Evolutionary conservation across 2,113 vertebrate genomes (phyloP).

Genomic region (Eudyptes chrysolophus): DNA sequence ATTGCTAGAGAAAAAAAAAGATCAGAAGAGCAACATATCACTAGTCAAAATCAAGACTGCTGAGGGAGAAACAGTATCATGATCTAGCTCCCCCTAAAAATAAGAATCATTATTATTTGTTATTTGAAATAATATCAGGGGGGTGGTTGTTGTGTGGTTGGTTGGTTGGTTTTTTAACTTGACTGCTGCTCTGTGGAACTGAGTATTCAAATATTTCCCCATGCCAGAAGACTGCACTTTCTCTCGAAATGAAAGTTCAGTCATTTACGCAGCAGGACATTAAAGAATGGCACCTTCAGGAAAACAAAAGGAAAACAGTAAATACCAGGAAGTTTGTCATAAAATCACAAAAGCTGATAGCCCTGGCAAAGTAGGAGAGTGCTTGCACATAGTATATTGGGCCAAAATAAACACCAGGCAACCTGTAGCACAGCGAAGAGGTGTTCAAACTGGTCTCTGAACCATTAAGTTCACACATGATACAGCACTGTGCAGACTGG

Average conservation of each 20-base stretch:
- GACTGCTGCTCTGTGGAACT: background rate
- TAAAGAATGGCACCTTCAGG: background rate
- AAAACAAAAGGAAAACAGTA: background rate
- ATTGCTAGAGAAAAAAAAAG: background rate
- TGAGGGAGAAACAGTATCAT: background rate
- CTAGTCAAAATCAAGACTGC: background rate
- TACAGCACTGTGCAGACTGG: background rate
- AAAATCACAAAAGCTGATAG: background rate
- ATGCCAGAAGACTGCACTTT: background rate
- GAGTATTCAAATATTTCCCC: background rate
- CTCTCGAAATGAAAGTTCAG: background rate
- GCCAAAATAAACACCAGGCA: background rate
- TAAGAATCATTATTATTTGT: background rate
- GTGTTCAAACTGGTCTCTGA: background rate
- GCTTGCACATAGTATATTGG: background rate
- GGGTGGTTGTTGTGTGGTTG: background rate
- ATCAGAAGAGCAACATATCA: background rate
- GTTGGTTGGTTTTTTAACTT: background rate
- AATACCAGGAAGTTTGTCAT: background rate
- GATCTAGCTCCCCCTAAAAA: background rate
- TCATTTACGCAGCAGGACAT: background rate
- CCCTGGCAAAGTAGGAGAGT: background rate
- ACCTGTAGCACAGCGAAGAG: background rate
- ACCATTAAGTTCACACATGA: background rate
- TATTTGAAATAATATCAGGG: background rate